A percentile compares a stretch with the other conserved stretches of the same genome.
Evolutionary conservation across 2,888 invertebrate species (phyloP).

Genomic region (Campopleginae sp.): DNA sequence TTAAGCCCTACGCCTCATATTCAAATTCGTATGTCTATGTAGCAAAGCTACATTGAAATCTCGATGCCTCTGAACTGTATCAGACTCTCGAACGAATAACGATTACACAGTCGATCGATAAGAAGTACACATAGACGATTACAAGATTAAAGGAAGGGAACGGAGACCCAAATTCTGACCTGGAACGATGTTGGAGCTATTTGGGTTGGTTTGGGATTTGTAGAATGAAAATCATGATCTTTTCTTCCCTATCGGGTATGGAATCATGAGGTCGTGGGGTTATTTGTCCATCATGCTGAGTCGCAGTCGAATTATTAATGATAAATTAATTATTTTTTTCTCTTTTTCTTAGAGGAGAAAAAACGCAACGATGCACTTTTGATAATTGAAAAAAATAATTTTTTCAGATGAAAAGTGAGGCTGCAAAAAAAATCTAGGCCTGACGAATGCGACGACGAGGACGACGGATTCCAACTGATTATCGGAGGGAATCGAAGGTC

Average conservation of each 20-base stretch:
- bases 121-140: not conserved
- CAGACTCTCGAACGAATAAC: slow-evolving; percentile 46
- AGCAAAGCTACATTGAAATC: not conserved
- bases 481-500: not conserved
- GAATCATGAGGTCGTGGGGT: not conserved
- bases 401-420: not conserved
- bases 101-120: slow-evolving; percentile 58
- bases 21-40: not conserved
- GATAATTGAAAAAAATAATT: not conserved
- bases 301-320: not conserved
- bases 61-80: slow-evolving; percentile 45
- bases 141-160: not conserved
- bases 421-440: not conserved
- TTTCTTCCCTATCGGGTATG: not conserved
- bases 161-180: not conserved
- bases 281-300: too few species aligned
- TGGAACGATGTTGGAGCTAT: not conserved
- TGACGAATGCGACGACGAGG: not conserved
- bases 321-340: not conserved
- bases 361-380: not conserved
- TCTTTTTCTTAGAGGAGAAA: not conserved
- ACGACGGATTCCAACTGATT: not conserved
- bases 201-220: not conserved
- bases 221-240: not conserved
- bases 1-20: not conserved